phyloP scores from a whole-genome alignment of 1,140 invertebrate genomes.

The Anagrus nilaparvatae region DNA sequence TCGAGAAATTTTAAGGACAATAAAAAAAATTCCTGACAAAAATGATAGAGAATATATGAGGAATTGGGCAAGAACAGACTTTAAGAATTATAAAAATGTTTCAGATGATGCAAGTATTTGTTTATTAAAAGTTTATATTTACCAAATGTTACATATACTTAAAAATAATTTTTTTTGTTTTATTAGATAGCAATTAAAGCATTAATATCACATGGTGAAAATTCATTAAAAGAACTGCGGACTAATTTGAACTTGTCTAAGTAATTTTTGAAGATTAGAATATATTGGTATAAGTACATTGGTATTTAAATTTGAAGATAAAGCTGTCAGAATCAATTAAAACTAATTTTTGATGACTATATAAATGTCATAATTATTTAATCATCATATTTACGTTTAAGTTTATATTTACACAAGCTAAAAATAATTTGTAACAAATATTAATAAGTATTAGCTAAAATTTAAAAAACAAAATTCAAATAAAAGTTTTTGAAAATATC shows the following conservation, averaged over 20 bases:
- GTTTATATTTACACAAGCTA: too few species aligned
- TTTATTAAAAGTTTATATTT: conserved; percentile 10
- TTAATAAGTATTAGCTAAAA: too few species aligned
- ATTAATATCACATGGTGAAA: conserved; percentile 56
- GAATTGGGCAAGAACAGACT: conserved; percentile 61
- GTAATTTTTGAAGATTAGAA: conserved; percentile 6
- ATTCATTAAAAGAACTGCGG: conserved; percentile 55
- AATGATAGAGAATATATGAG: conserved; percentile 50
- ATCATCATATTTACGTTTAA: too few species aligned
- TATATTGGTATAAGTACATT: not conserved
- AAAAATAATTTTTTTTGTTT: conserved; percentile 4
- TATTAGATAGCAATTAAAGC: conserved; percentile 51
- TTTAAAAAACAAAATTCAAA: too few species aligned
- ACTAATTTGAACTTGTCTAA: conserved; percentile 47
- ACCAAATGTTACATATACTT: conserved; percentile 2
- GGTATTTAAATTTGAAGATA: too few species aligned
- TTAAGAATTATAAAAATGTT: conserved; percentile 55
- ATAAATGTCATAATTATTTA: too few species aligned
- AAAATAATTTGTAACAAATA: too few species aligned
- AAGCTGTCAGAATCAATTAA: too few species aligned
- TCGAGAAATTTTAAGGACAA: conserved; percentile 55
- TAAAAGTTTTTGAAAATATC: too few species aligned
- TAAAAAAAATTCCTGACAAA: conserved; percentile 54
- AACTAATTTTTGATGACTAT: too few species aligned
- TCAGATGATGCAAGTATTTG: conserved; percentile 47